A percentile compares a stretch with the other conserved stretches of the same genome.
Conservation (phyloP, 2,797 vertebrate species). For the Pelobates cultripes region DNA sequence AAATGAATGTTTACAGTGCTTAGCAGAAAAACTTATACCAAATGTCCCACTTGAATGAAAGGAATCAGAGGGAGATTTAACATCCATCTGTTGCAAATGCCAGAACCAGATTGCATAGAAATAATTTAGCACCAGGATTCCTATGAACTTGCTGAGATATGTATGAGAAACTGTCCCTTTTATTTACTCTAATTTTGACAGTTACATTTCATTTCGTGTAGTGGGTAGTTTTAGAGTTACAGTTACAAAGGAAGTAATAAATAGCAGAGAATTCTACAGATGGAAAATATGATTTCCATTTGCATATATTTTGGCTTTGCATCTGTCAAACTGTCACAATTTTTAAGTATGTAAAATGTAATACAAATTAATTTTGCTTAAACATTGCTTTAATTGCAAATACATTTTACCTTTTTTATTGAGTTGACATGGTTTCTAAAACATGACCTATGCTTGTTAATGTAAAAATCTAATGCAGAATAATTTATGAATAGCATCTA, state of each 20-base stretch:
- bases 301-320: conserved; percentile 25
- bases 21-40: conserved; percentile 45
- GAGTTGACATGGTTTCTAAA: conserved; percentile 12
- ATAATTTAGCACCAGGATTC: conserved; percentile 42
- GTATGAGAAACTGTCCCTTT: conserved; percentile 39
- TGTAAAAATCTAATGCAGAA: conserved; percentile 7
- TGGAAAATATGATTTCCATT: conserved; percentile 43
- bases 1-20: conserved; percentile 49
- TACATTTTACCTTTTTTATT: conserved; percentile 11
- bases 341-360: conserved; percentile 23
- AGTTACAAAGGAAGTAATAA: conserved; percentile 39
- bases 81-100: conserved; percentile 48
- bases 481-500: conserved; percentile 3
- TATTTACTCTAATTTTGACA: conserved; percentile 50
- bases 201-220: conserved; percentile 40
- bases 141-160: conserved; percentile 32
- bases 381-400: conserved; percentile 28
- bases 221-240: conserved; percentile 22
- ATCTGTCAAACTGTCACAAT: conserved; percentile 33
- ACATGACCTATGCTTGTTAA: not conserved
- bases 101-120: conserved; percentile 50
- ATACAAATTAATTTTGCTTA: conserved; percentile 32
- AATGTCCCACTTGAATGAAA: conserved; percentile 39
- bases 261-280: conserved; percentile 41
- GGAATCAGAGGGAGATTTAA: conserved; percentile 43